phyloP scores from a whole-genome alignment of 1,140 invertebrate species.

The Archivesica marissinica region DNA sequence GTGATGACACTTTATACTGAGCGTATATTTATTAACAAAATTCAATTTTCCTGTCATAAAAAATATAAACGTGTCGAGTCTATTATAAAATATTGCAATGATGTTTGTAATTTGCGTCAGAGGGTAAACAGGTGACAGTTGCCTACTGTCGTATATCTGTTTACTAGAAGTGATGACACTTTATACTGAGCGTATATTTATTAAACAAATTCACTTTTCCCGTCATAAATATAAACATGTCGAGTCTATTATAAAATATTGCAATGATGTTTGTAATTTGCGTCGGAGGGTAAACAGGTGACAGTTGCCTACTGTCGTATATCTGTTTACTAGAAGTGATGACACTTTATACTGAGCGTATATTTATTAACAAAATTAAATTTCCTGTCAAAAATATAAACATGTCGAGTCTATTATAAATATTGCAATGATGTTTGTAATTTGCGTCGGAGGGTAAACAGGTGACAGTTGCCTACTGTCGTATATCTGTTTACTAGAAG shows the following conservation, averaged over 20 bases:
- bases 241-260: no score
- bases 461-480: slow-evolving; percentile 61
- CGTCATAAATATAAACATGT: no score
- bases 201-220: no score
- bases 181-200: neutral
- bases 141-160: slow-evolving; percentile 53
- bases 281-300: slow-evolving; percentile 36
- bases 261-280: slow-evolving; percentile 64
- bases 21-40: neutral
- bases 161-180: slow-evolving; percentile 11
- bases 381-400: neutral
- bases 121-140: slow-evolving; percentile 44
- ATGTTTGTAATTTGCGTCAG: slow-evolving; percentile 67
- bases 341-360: slow-evolving; percentile 37
- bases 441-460: slow-evolving; percentile 54
- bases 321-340: neutral
- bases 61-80: no score
- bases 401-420: neutral
- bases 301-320: slow-evolving; percentile 53
- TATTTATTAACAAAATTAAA: neutral
- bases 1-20: slow-evolving; percentile 28
- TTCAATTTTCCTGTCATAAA: no score
- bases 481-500: slow-evolving; percentile 3
- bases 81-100: slow-evolving; percentile 27
- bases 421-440: slow-evolving; percentile 62